Conservation (phyloP, 53 echinoderm and acorn worm species). For the Echinometra lucunter region DNA sequence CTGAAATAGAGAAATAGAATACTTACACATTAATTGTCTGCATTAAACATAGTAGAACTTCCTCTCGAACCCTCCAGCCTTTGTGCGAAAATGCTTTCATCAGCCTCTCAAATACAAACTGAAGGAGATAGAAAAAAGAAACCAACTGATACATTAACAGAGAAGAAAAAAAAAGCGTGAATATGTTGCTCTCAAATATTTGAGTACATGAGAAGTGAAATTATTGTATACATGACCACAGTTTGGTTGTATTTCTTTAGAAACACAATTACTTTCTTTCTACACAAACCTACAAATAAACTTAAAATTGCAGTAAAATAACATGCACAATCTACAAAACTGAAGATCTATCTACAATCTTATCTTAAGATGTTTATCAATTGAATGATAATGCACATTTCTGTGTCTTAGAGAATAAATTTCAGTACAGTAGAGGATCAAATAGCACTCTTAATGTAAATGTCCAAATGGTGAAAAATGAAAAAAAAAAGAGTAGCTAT, state of each 20-base stretch:
- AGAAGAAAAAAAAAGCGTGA: not conserved
- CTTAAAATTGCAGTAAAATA: no score
- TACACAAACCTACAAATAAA: not conserved
- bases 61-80: conserved; percentile 97
- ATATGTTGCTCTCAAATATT: not conserved
- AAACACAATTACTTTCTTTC: not conserved
- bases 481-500: no score
- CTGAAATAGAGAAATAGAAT: not conserved
- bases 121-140: conserved; percentile 39
- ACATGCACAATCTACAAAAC: no score
- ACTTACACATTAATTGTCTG: conserved; percentile 99
- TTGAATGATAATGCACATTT: no score
- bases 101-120: conserved; percentile 97
- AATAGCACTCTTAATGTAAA: no score
- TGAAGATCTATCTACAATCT: no score
- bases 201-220: not conserved
- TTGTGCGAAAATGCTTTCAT: conserved; percentile 98
- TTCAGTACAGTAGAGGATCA: no score
- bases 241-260: not conserved
- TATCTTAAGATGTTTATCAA: no score
- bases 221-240: not conserved
- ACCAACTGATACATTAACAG: not conserved
- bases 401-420: no score
- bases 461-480: no score
- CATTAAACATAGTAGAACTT: conserved; percentile 91